phyloP scores from a whole-genome alignment of 2,797 vertebrate species.

The Aselliscus stoliczkanus region DNA sequence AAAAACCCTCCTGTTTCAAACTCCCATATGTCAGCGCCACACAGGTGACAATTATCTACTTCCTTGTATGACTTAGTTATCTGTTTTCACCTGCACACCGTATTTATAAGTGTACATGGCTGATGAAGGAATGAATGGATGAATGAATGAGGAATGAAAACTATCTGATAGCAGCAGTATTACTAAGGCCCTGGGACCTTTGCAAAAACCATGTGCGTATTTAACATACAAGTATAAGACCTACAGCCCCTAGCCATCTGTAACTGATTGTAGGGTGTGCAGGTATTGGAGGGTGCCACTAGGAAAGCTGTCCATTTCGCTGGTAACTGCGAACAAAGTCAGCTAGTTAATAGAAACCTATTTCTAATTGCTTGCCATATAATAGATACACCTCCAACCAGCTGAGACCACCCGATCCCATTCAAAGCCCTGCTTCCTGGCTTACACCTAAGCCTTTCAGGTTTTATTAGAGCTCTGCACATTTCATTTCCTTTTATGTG shows the following conservation, averaged over 20 bases:
- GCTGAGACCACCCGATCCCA: slow-evolving; percentile 86
- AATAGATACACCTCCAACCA: slow-evolving; percentile 88
- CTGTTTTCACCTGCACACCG: not conserved
- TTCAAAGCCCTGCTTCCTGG: slow-evolving; percentile 75
- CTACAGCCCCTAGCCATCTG: slow-evolving; percentile 48
- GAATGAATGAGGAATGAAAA: not conserved
- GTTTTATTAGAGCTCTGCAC: slow-evolving; percentile 79
- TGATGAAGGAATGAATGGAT: not conserved
- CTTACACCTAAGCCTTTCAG: slow-evolving; percentile 84
- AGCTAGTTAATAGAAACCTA: slow-evolving; percentile 78
- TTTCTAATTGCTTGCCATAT: slow-evolving; percentile 82
- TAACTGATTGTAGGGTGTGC: slow-evolving; percentile 35
- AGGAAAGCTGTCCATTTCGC: slow-evolving; percentile 68
- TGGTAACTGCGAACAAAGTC: slow-evolving; percentile 73
- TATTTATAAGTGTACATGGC: not conserved
- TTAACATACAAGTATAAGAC: slow-evolving; percentile 35
- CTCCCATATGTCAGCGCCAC: not conserved
- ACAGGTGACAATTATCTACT: not conserved
- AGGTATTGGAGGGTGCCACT: not conserved
- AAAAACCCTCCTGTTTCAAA: not conserved
- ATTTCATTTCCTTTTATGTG: slow-evolving; percentile 80
- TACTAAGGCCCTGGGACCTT: not conserved
- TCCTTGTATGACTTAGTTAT: not conserved
- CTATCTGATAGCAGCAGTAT: not conserved
- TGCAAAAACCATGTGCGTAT: not conserved